Conservation (phyloP, 2,888 invertebrate genomes). For the Drosophila quinaria region DNA sequence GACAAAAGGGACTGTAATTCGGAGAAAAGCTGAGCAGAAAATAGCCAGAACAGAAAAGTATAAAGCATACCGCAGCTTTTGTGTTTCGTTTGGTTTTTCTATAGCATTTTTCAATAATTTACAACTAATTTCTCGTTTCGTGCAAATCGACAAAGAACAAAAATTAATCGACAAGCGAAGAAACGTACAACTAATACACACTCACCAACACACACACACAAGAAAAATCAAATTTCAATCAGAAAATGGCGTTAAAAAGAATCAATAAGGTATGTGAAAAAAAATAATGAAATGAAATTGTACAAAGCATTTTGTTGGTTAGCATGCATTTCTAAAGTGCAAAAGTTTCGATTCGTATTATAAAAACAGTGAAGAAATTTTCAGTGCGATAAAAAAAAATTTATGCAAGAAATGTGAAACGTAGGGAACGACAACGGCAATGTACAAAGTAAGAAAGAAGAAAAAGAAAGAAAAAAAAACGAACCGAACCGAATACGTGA, state of each 20-base stretch:
- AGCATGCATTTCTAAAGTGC: slow-evolving; percentile 45
- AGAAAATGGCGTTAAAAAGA: slow-evolving; percentile 97
- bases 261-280: slow-evolving; percentile 91
- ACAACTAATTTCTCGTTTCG: slow-evolving; percentile 52
- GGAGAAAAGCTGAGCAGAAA: slow-evolving; percentile 67
- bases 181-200: slow-evolving; percentile 68
- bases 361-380: slow-evolving; percentile 60
- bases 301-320: slow-evolving; percentile 47
- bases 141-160: slow-evolving; percentile 66
- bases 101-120: slow-evolving; percentile 63
- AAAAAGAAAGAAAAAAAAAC: slow-evolving; percentile 29
- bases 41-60: slow-evolving; percentile 61
- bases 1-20: slow-evolving; percentile 67
- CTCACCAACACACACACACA: slow-evolving; percentile 68
- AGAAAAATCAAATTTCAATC: slow-evolving; percentile 84
- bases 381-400: slow-evolving; percentile 69
- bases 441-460: slow-evolving; percentile 57
- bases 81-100: slow-evolving; percentile 76
- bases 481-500: slow-evolving; percentile 62
- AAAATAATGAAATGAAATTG: slow-evolving; percentile 55
- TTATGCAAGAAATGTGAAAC: slow-evolving; percentile 84
- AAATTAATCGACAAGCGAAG: slow-evolving; percentile 63
- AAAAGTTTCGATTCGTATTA: slow-evolving; percentile 31
- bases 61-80: slow-evolving; percentile 58
- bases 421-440: slow-evolving; percentile 72